phyloP scores from a whole-genome alignment of 2,888 invertebrate genomes.

The Drosophila testacea region DNA sequence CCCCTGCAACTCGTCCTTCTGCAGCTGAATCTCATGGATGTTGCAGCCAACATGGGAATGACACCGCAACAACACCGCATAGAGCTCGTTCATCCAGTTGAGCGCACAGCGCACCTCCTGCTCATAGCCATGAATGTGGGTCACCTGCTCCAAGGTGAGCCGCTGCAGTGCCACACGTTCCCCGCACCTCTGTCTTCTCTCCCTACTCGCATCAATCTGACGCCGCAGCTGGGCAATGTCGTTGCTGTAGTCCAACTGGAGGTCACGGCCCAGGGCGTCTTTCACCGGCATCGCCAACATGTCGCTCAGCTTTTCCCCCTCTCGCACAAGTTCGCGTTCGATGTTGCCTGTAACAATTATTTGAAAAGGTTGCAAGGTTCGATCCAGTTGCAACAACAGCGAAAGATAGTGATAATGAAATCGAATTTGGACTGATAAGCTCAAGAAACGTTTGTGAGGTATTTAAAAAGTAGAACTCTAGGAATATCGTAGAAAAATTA shows the following conservation, averaged over 20 bases:
- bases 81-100: slow-evolving; percentile 91
- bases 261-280: slow-evolving; percentile 90
- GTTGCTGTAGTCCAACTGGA: slow-evolving; percentile 89
- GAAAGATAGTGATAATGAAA: slow-evolving; percentile 1
- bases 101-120: slow-evolving; percentile 91
- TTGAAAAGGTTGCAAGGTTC: slow-evolving; percentile 1
- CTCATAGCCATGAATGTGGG: slow-evolving; percentile 91
- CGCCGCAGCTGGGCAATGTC: slow-evolving; percentile 91
- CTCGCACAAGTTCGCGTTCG: slow-evolving; percentile 89
- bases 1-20: slow-evolving; percentile 91
- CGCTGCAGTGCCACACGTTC: slow-evolving; percentile 92
- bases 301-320: slow-evolving; percentile 92
- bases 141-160: slow-evolving; percentile 91
- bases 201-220: slow-evolving; percentile 89
- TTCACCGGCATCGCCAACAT: slow-evolving; percentile 92
- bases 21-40: slow-evolving; percentile 89
- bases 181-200: slow-evolving; percentile 89
- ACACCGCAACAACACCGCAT: slow-evolving; percentile 89
- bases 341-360: slow-evolving; percentile 86
- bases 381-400: slow-evolving; percentile 28
- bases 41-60: slow-evolving; percentile 91
- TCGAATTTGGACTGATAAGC: not conserved
- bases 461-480: not conserved
- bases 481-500: no score
- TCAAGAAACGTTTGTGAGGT: not conserved